phyloP scores from a whole-genome alignment of 2,888 invertebrate species.

The Papilio protenor region DNA sequence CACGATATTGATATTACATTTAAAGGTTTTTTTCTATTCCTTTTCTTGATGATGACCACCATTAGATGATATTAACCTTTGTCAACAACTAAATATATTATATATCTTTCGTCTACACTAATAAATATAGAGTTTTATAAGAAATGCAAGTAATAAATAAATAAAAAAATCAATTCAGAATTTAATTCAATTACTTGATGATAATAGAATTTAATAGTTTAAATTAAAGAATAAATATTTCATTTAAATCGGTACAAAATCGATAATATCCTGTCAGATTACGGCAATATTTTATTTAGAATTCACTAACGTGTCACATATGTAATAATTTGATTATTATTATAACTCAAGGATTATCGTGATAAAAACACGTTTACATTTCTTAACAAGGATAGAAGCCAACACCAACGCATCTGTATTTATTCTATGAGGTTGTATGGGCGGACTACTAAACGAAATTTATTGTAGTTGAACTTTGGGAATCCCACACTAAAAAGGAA shows the following conservation, averaged over 20 bases:
- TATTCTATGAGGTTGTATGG: slow-evolving; percentile 16
- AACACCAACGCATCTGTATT: slow-evolving; percentile 29
- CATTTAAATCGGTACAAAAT: neutral
- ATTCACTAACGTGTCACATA: slow-evolving; percentile 3
- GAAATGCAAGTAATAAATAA: neutral
- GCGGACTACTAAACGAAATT: slow-evolving; percentile 29
- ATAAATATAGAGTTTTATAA: neutral
- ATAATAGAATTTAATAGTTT: neutral
- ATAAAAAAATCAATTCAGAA: neutral
- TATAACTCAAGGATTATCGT: slow-evolving; percentile 20
- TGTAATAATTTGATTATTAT: slow-evolving; percentile 10
- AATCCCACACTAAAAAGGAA: slow-evolving; percentile 13
- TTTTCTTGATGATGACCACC: too few relatives aligned
- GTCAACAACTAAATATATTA: too few relatives aligned
- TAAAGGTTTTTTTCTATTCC: too few relatives aligned
- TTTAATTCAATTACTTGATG: neutral
- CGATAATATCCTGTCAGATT: neutral
- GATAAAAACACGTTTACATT: slow-evolving; percentile 21
- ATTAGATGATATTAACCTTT: too few relatives aligned
- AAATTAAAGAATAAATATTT: neutral
- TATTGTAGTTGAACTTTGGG: slow-evolving; percentile 17
- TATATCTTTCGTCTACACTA: too few relatives aligned
- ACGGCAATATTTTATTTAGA: neutral
- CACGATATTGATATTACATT: neutral
- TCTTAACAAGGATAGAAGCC: slow-evolving; percentile 18